Base-by-base conservation (phyloP, 2,113 vertebrate species). In the Rhodinocichla rosea region DNA sequence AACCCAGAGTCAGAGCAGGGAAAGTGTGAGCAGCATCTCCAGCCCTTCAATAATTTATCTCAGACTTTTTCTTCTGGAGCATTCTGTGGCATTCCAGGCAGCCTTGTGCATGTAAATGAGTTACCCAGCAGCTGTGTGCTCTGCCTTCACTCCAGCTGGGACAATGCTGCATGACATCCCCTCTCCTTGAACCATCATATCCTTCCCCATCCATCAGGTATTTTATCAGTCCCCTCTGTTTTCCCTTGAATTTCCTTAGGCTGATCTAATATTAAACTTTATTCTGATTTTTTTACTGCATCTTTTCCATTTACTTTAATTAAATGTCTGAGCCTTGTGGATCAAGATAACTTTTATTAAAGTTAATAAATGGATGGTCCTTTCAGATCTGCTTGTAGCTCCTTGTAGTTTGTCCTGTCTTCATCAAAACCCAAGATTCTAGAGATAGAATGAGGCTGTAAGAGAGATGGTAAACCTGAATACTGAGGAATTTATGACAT, bases 181-280 rank as follows among this genome's bases (percentile, higher is more conserved):
- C n/a, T 52, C 27, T 65, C 63, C 79, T 67, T 86, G 88, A 90
- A 35, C 59, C 33, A 27, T 1, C 22, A 1, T 5, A n/a, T 35
- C 70, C 78, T 69, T 69, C 55, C 55, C 55, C 30, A 44, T 69
- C 83, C 81, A 11, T 44, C 79, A 69, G 49, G 63, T 35, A 3
- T 53, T 94, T 65, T 57, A 76, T 73, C 53, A 80, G 71, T 59
- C 57, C 59, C 59, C 26, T 76, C 50, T 80, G 83, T 40, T 83
- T 86, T 88, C 55, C 59, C 63, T 78, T 86, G 50, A 55, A 67
- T 65, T 89, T 59, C 71, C 71, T 67, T 33, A 39, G 35, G 55
- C 42, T 90, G 68, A 81, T 80, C 60, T 90, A 63, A 70, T 90
- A 92, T 80, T 83, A 76, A 57, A 85, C 91, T 93, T 90, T 80